Evolutionary conservation across 1,140 invertebrate genomes (phyloP), one percentile per base, ranked within the genome.

Genomic region (Ridgeia piscesae): DNA sequence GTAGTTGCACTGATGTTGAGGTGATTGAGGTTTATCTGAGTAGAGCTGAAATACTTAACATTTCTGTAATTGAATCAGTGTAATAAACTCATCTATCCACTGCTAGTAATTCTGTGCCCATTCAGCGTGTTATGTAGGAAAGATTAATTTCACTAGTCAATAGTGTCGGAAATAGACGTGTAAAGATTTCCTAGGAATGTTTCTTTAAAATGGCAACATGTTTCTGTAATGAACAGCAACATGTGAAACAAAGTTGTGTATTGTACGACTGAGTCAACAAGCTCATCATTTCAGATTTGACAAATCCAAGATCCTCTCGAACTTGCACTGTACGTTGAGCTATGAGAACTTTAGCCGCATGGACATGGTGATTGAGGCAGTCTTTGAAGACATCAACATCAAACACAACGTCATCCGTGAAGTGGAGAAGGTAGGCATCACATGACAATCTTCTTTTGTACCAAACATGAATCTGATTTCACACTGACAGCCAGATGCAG

Each of bases 341-440:
- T 99, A 99, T 95, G 96, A 97, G n/a, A 97, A 97, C 91, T 99
- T 99, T 94, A 97, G 98, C 94, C 97, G 98, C 92, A 97, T 97
- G 91, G 99, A 99, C 96, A 97, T 99, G 95, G 98, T 99, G 0
- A 99, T 99, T 94, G 99, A 99, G 96, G 99, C 99, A 92, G 99
- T 99, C 6, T 99, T 99, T 96, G 99, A 99, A 96, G 98, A 99
- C 96, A 96, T 99, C 89, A 97, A 97, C 92, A 97, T 99, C 91
- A 99, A 99, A 96, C 99, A 99, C 95, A 98, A 98, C 96, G 99
- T 99, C 21, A 98, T 99, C 89, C 98, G 99, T 96, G 99, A 99
- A 96, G 97, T 99, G 14, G 99, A 99, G 96, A 96, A 97, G 94
- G 95, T 96, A 93, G 92, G 14, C 11, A 21, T 77, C 17, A 77